Evolutionary conservation across 2,113 vertebrate species (phyloP), one percentile per base, ranked within the genome.

Genomic region (Barbus barbus): DNA sequence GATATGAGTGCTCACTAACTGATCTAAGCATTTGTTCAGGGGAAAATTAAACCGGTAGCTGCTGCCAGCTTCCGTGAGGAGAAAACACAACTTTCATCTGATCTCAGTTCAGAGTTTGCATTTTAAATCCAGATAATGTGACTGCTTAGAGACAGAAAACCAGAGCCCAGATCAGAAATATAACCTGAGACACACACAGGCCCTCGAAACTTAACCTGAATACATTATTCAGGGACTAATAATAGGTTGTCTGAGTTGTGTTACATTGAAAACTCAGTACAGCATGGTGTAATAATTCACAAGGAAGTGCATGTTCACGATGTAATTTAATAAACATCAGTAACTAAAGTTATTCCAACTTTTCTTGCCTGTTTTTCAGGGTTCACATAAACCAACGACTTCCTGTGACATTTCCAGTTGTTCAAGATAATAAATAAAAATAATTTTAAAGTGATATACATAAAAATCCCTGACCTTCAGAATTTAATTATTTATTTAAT

Each of bases 71-170:
- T 58, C 20, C 20, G 53, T n/a, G 53, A 58, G 9, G 22, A 58
- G 58, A 61, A 65, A 77, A 65, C 36, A 60, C 33, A 78, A 18
- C 33, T 16, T 14, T 31, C 26, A 48, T 60, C 58, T 80, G 58
- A 80, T 80, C 60, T 67, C 78, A 80, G 60, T 18, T 80, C 60
- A 80, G 60, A 80, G 9, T 80, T 61, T 22, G 26, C 5, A 4
- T 44, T 58, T 63, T 16, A 61, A 79, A 78, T 78, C 56, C 24
- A 28, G 24, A 31, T 22, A 18, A 48, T 28, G 8, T 46, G 24
- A 80, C 18, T 41, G 53, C 7, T 33, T 14, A 18, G 33, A 60
- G 4, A 61, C 33, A 8, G 12, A 79, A 20, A 16, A 20, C 26
- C 77, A 61, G 22, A 78, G 5, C 38, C 24, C 77, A 79, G 58